Evolutionary conservation across 2,797 vertebrate genomes (phyloP), one percentile per base, ranked within the genome.

Genomic region (Cirrhinus mrigala): DNA sequence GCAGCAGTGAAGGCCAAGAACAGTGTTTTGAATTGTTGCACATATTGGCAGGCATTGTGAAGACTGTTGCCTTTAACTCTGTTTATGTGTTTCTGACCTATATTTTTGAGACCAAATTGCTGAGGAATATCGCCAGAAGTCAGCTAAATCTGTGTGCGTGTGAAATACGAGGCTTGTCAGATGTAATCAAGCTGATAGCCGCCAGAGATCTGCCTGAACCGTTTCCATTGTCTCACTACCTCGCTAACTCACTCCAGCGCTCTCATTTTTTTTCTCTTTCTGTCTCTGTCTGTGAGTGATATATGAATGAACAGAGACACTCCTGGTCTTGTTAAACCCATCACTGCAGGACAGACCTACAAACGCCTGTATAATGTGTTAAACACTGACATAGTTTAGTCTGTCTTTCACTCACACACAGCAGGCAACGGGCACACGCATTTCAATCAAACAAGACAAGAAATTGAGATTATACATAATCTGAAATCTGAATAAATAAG

Each of bases 261-360:
- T 40, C 54, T 44, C 4, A 3, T 83, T 33, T 75, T 58, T 33
- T 66, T 27, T 50, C 44, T 58, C 24, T 62, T 81, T 54, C 68
- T 87, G 50, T 70, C 58, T 80, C 12, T 62, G 80, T 82, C 56
- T 87, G 86, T 89, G 84, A 87, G 79, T 89, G 79, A 88, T 90
- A 76, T 90, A 88, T 90, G 89, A 90, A 89, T 77, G 83, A 80
- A 92, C 86, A 85, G 56, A 54, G 91, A 89, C 82, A 48, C 92
- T 93, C 89, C 93, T 93, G 91, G 91, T 92, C 90, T 92, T 94
- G 93, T 93, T 93, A 94, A 92, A 90, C 83, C 87, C 91, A 92
- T 94, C 93, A 90, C 89, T 84, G 83, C 89, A 80, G 89, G 87
- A 90, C 73, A 70, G 27, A 87, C 3, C 40, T 58, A 79, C 29